Percentiles rank a stretch among this genome's conserved stretches.
These are phyloP conservation scores for Arrhamphus sclerolepis DNA, from an alignment of 2,797 vertebrate species.

Conservation along the genomic window DNA sequence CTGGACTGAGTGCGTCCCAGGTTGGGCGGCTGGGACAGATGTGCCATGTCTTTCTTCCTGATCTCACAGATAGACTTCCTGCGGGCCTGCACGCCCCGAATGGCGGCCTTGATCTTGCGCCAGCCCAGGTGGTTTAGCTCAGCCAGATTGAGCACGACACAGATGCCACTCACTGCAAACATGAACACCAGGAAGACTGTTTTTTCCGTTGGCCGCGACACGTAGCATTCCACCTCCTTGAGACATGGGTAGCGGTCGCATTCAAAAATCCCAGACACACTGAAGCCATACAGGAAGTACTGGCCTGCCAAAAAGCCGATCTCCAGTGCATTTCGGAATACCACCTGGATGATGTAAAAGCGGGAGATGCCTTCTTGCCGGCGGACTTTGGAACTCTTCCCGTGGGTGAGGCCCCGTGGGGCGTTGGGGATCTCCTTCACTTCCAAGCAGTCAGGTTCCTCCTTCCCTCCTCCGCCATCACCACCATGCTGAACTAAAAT, in stretches of 20 bases:
- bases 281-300: constrained; percentile 91
- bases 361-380: constrained; percentile 90
- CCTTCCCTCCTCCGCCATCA: constrained; percentile 71
- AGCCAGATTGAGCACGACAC: constrained; percentile 90
- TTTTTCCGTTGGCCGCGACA: constrained; percentile 90
- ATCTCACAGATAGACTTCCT: constrained; percentile 86
- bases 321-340: constrained; percentile 89
- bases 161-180: constrained; percentile 91
- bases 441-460: constrained; percentile 82
- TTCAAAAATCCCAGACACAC: constrained; percentile 86
- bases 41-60: constrained; percentile 85
- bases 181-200: constrained; percentile 92
- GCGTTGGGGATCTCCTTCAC: constrained; percentile 83
- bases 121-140: constrained; percentile 93
- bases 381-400: constrained; percentile 82
- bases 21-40: constrained; percentile 82
- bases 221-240: constrained; percentile 92
- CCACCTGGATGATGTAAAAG: constrained; percentile 91
- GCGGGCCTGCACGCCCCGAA: constrained; percentile 85
- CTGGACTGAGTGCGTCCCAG: constrained; percentile 89
- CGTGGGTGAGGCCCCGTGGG: constrained; percentile 74
- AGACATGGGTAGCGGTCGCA: constrained; percentile 90
- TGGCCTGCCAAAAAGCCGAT: constrained; percentile 89
- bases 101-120: constrained; percentile 88
- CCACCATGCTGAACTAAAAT: constrained; percentile 80